These are phyloP conservation scores for Oxygymnocypris stewartii DNA, from an alignment of 2,113 vertebrate species.

Conservation along the genomic window DNA sequence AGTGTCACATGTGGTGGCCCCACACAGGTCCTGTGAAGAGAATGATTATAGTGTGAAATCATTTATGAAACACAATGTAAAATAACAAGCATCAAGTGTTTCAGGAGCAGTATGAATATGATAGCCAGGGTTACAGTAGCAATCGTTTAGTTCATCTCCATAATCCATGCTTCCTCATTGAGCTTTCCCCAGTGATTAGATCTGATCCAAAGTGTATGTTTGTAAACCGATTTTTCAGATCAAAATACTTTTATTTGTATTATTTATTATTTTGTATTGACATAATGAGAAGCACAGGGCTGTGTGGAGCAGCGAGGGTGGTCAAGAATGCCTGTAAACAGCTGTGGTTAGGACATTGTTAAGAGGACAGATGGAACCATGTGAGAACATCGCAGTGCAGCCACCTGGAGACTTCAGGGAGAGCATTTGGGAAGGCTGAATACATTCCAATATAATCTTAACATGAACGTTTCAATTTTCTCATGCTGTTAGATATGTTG, in stretches of 20 bases:
- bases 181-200: neutral
- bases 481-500: neutral
- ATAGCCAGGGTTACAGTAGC: neutral
- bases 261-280: neutral
- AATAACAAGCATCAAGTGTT: neutral
- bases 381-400: neutral
- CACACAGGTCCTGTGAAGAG: slow-evolving; percentile 87
- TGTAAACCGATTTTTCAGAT: neutral
- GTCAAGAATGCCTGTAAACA: slow-evolving; percentile 47
- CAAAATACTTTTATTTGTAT: neutral
- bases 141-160: neutral
- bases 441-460: neutral
- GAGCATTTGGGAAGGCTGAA: neutral
- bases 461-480: neutral
- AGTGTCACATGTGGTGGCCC: slow-evolving; percentile 95
- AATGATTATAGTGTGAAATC: neutral
- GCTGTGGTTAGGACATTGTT: slow-evolving; percentile 36
- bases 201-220: neutral
- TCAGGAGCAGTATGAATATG: neutral
- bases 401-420: slow-evolving; percentile 37
- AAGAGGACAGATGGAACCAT: slow-evolving; percentile 33
- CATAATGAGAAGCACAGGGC: slow-evolving; percentile 26
- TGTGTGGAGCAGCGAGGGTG: slow-evolving; percentile 27
- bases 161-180: neutral
- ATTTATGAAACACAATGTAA: slow-evolving; percentile 3